A percentile compares a stretch with the other conserved stretches of the same genome.
Evolutionary conservation across 2,113 vertebrate genomes (phyloP).

Genomic region (Procavia capensis): DNA sequence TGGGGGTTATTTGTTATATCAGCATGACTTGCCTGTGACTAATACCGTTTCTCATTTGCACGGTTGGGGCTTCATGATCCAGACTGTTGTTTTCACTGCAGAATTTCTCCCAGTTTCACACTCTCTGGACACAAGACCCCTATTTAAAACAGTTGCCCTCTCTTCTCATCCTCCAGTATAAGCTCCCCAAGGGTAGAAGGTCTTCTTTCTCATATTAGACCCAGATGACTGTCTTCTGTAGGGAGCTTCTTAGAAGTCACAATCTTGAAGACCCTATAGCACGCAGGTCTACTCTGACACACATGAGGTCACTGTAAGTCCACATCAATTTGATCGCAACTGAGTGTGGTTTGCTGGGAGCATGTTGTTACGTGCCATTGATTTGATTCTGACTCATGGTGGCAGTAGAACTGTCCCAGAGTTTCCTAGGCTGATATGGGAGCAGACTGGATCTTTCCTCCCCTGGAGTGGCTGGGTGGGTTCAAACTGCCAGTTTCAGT

Average conservation of each 20-base stretch:
- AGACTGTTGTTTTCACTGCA: not conserved
- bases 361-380: too few species aligned
- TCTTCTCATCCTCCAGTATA: not conserved
- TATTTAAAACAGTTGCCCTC: not conserved
- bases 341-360: not conserved
- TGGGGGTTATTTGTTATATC: not conserved
- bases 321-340: not conserved
- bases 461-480: not conserved
- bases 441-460: not conserved
- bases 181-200: not conserved
- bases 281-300: not conserved
- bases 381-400: not conserved
- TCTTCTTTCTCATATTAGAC: not conserved
- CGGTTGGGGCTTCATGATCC: not conserved
- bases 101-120: not conserved
- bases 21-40: not conserved
- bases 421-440: not conserved
- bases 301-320: not conserved
- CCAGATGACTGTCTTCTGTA: not conserved
- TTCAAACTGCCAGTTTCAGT: not conserved
- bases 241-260: not conserved
- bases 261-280: not conserved
- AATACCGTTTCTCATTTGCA: not conserved
- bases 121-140: not conserved
- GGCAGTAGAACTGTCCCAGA: not conserved